These are phyloP conservation scores for Forbesichthys agassizii DNA, from an alignment of 2,113 vertebrate genomes.

Conservation along the genomic window DNA sequence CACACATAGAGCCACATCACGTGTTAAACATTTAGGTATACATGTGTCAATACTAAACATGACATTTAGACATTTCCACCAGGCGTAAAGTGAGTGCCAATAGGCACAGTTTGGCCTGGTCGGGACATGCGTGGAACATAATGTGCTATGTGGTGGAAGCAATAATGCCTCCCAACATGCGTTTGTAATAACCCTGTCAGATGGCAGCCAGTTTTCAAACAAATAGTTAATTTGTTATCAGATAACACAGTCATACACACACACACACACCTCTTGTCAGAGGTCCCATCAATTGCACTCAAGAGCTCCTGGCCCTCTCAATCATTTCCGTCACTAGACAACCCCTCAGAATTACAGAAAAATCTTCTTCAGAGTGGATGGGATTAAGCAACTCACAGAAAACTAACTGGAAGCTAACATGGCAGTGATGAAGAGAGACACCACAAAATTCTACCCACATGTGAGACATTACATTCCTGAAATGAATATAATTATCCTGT, in stretches of 20 bases:
- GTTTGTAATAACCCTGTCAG: too few species aligned
- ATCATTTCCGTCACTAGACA: neutral
- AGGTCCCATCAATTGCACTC: slow-evolving; percentile 16
- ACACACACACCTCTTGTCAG: slow-evolving; percentile 23
- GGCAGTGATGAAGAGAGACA: neutral
- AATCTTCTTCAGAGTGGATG: too few species aligned
- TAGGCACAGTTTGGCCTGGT: too few species aligned
- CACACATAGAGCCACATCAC: slow-evolving; percentile 29
- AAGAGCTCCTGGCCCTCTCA: slow-evolving; percentile 16
- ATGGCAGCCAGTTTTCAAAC: too few species aligned
- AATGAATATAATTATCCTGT: slow-evolving; percentile 1
- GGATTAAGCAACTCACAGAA: neutral
- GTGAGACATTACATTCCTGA: slow-evolving; percentile 1
- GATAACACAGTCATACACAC: neutral
- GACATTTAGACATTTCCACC: too few species aligned
- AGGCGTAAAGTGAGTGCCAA: too few species aligned
- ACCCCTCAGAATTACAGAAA: neutral
- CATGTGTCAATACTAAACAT: too few species aligned
- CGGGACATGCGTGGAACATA: too few species aligned
- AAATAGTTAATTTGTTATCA: too few species aligned
- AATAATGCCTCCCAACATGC: too few species aligned
- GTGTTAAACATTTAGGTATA: slow-evolving; percentile 35
- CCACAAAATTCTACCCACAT: neutral
- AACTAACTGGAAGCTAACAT: neutral
- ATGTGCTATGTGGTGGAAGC: too few species aligned